A percentile compares a stretch with the other conserved stretches of the same genome.
Evolutionary conservation across 2,888 invertebrate genomes (phyloP).

Genomic region (Papilio gigon): DNA sequence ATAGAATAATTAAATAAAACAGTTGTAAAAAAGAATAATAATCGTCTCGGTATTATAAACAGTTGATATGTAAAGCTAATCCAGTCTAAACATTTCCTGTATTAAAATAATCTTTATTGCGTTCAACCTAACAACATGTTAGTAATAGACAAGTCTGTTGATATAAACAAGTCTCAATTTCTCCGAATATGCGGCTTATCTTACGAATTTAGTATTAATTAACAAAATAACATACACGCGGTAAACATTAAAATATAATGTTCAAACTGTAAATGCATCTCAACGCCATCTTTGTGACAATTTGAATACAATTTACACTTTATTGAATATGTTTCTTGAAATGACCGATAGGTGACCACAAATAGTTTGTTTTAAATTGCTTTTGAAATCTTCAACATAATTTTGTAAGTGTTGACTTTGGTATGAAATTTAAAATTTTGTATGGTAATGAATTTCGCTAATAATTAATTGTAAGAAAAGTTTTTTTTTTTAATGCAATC

Average conservation of each 20-base stretch:
- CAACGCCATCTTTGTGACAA: not conserved
- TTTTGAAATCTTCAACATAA: too few species aligned
- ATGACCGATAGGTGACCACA: not conserved
- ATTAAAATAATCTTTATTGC: constrained; percentile 4
- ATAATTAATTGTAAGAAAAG: too few species aligned
- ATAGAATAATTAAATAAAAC: not conserved
- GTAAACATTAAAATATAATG: not conserved
- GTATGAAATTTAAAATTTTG: too few species aligned
- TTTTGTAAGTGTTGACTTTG: too few species aligned
- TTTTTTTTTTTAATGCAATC: too few species aligned
- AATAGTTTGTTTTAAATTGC: too few species aligned
- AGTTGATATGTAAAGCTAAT: not conserved
- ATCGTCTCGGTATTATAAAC: not conserved
- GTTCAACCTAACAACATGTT: not conserved
- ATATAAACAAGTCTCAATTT: not conserved
- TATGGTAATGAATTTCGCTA: too few species aligned
- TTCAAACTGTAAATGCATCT: not conserved
- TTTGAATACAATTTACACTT: not conserved
- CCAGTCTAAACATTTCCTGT: not conserved
- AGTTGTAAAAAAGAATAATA: too few species aligned
- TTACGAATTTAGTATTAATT: too few species aligned
- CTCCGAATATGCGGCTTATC: not conserved
- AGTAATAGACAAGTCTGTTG: not conserved
- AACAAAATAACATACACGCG: not conserved
- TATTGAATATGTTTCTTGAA: not conserved